Conservation (phyloP, 2,797 vertebrate species). For the Stomatorhinus walkeri region DNA sequence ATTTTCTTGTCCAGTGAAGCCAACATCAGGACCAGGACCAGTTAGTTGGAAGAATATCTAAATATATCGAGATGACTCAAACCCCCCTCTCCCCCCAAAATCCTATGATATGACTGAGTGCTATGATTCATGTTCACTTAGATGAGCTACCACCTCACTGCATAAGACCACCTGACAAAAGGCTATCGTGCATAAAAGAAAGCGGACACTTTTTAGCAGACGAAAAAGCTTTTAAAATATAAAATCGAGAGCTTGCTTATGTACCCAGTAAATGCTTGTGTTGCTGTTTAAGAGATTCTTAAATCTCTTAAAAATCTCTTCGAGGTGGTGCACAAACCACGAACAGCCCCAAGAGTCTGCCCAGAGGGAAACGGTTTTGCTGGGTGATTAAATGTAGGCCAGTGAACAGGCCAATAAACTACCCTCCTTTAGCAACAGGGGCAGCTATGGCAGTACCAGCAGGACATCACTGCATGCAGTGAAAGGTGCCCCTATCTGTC, state of each 20-base stretch:
- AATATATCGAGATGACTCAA: neutral
- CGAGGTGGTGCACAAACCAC: neutral
- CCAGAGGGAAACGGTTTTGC: neutral
- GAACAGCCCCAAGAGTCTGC: neutral
- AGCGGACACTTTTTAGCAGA: neutral
- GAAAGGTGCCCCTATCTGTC: too few species aligned
- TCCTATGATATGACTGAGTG: neutral
- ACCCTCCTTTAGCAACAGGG: neutral
- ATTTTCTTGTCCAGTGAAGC: neutral
- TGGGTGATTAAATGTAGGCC: neutral
- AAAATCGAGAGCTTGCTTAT: neutral
- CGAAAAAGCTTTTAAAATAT: neutral
- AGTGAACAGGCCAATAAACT: neutral
- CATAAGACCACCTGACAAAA: neutral
- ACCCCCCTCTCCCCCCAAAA: neutral
- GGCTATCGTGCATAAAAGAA: neutral
- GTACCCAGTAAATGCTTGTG: neutral
- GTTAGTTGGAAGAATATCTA: neutral
- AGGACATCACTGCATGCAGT: too few species aligned
- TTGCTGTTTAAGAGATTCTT: neutral
- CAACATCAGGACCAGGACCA: neutral
- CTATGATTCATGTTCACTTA: neutral
- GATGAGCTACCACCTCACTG: neutral
- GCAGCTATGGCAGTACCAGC: too few species aligned
- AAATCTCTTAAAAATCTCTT: too few species aligned